Evolutionary conservation across 2,888 invertebrate genomes (phyloP), one percentile per base, ranked within the genome.

Genomic region (Trisateles emortualis): DNA sequence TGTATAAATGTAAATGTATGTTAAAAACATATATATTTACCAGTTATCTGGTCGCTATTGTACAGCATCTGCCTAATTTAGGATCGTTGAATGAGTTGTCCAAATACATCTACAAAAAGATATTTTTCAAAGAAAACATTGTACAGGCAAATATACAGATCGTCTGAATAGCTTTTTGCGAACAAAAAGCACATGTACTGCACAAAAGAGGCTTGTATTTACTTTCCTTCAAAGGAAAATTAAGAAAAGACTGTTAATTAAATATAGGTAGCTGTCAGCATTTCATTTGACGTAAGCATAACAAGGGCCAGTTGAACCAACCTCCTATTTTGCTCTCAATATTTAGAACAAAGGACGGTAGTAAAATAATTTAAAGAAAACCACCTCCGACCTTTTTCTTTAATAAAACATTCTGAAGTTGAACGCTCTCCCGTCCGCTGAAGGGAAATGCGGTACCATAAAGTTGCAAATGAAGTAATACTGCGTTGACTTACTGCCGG

Each of bases 401-500:
- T 86, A 80, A 86, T 86, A 87, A 86, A 81, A 83, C 74, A 81
- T 72, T 71, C 67, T 69, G 47, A 59, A 52, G 29, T 71, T 66
- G 65, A 60, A 68, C 76, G 64, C 72, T 76, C 78, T 76, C 72
- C 78, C 76, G 44, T 75, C 78, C 75, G 78, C 78, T 72, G 75
- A 78, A 79, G 79, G 83, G 83, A 85, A 86, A 82, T 77, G 76
- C 78, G 78, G 70, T 67, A 65, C 77, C 81, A 86, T 89, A 90
- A 90, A 90, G 84, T 90, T 90, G 90, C 88, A 90, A 91, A 90
- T 90, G 87, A 90, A 87, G 89, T 84, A 90, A 87, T 90, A 87
- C 82, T 78, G 79, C 67, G 68, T 76, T 85, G 85, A 84, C 86
- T 86, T 83, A 84, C 83, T 72, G 78, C 79, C 79, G 72, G 82